Base-by-base conservation (phyloP, 2,888 invertebrate genomes). In the Scotopteryx bipunctaria region DNA sequence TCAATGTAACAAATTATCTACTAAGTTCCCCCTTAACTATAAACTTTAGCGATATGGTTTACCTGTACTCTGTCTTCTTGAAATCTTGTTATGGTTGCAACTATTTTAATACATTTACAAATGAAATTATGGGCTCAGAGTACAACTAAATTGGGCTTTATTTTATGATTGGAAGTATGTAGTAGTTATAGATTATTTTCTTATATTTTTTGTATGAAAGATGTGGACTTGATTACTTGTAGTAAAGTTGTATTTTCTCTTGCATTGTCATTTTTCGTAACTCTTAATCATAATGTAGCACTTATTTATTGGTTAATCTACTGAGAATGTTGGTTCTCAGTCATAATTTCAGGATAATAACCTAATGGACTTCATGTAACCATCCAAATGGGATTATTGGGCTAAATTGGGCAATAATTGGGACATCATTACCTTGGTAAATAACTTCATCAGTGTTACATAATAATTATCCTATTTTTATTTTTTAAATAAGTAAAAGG, bases 341-440 rank as follows among this genome's bases (percentile, higher is more conserved):
- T 76, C 81, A 69, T 83, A 71, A 81, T 87, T 87, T 81, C 86
- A 86, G 86, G 83, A 83, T 67, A 67, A 67, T 56, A 71, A 66
- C 62, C 63, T 74, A 81, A 79, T 81, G 83, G 53, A 55, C 57
- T 81, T 73, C 76, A 81, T 75, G 75, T 77, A 68, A 65, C 66
- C 71, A 70, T 36, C 73, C 64, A 77, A 77, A 73, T 72, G 76
- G 74, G 71, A 77, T 77, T 73, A 72, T 72, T 79, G 81, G 83
- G 83, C 79, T 81, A 81, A 81, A 81, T 83, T 84, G 79, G 83
- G 83, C 72, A 76, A 77, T 82, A 71, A 64, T 69, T 81, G 80
- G 76, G 79, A 82, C 80, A 73, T 69, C 79, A 68, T 63, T 73
- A 71, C 65, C 63, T 71, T 81, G 85, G 86, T 86, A 86, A 85